Base-by-base conservation (phyloP, 2,888 invertebrate species). In the Cataglyphis albicans region DNA sequence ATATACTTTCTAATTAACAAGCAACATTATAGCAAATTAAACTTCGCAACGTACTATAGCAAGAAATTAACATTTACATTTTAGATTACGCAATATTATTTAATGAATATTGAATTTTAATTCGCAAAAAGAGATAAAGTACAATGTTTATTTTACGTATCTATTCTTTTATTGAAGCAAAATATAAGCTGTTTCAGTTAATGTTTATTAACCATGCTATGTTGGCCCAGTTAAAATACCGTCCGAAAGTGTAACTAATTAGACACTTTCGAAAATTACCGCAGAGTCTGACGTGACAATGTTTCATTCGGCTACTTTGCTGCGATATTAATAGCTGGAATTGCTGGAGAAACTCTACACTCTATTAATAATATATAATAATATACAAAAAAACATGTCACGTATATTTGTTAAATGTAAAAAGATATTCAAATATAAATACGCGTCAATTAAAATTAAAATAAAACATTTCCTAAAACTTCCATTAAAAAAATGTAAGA, bases 211-310 rank as follows among this genome's bases (percentile, higher is more conserved):
- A 52, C 52, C 80, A 73, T 44, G 57, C 84, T 84, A 84, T 81
- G 80, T 67, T 87, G 85, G 59, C 88, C 89, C 61, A 89, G 85
- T 85, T 89, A 86, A 84, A 68, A 68, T 76, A 83, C 88, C 84
- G 84, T 68, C 80, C 87, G 89, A 89, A 89, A 89, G 89, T 89
- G 88, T 88, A 89, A 89, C 89, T 89, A 89, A 89, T 89, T 89
- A 89, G 88, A 82, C 82, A 84, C 81, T 89, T 89, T 89, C 89
- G 90, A 89, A 89, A 89, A 89, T 85, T 84, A 75, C 87, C 82
- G 78, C 87, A 63, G 82, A 76, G 21, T 65, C 67, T 82, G 78
- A 82, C 82, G 89, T 81, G 84, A 83, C 83, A 86, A 72, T 65
- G 89, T 81, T 87, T 89, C 70, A 83, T 87, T 78, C 86, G 63